Conservation (phyloP, 2,797 vertebrate genomes). For the Columba guinea region DNA sequence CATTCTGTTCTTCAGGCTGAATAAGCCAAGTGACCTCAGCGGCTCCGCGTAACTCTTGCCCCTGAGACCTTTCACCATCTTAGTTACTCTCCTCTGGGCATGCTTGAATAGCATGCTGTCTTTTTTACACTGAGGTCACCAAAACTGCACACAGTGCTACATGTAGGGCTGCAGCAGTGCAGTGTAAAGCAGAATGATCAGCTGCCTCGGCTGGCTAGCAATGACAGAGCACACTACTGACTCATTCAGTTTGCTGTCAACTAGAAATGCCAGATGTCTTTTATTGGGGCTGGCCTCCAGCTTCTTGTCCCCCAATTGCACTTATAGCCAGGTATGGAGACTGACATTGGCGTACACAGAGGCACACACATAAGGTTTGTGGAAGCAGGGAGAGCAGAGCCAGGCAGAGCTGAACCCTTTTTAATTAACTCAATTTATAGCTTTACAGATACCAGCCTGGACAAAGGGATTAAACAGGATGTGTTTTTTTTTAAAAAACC, state of each 20-base stretch:
- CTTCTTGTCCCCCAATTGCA: fast-evolving
- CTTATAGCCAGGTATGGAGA: too few species aligned
- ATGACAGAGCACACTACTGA: too few species aligned
- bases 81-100: not conserved
- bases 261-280: not conserved
- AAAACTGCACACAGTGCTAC: not conserved
- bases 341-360: too few species aligned
- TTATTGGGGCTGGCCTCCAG: fast-evolving
- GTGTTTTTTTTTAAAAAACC: too few species aligned
- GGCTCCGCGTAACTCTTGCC: not conserved
- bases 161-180: not conserved
- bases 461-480: too few species aligned
- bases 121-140: not conserved
- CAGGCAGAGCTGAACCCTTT: too few species aligned
- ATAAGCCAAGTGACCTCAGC: not conserved
- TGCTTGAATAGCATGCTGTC: too few species aligned
- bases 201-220: fast-evolving
- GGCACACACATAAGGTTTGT: too few species aligned
- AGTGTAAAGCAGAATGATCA: too few species aligned
- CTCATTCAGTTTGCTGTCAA: not conserved
- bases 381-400: too few species aligned
- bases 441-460: too few species aligned
- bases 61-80: not conserved
- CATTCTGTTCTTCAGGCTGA: not conserved
- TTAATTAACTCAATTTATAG: too few species aligned